A percentile compares a stretch with the other conserved stretches of the same genome.
These are phyloP conservation scores for Botia almorhae DNA, from an alignment of 2,797 vertebrate genomes.

Conservation along the genomic window DNA sequence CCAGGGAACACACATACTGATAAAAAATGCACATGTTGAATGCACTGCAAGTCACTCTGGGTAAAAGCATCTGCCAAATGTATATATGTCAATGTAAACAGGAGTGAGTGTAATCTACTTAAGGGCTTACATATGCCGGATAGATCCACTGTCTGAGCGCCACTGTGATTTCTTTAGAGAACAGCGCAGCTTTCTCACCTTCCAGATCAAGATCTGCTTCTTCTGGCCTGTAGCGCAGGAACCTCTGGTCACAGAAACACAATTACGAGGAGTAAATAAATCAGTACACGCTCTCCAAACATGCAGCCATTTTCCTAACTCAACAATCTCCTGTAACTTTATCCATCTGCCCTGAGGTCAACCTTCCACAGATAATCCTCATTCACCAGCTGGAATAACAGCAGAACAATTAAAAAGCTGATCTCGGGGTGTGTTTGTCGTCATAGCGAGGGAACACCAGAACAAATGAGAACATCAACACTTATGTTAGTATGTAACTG, in stretches of 20 bases:
- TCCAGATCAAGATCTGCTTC: conserved; percentile 82
- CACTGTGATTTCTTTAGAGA: conserved; percentile 78
- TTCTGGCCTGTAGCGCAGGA: conserved; percentile 80
- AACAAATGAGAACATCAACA: conserved; percentile 1
- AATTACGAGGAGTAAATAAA: conserved; percentile 10
- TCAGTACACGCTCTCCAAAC: background rate
- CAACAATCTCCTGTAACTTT: background rate
- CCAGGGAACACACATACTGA: no score
- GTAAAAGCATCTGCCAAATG: no score
- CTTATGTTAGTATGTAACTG: background rate
- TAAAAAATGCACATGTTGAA: no score
- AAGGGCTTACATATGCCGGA: conserved; percentile 86
- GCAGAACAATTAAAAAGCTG: conserved; percentile 8
- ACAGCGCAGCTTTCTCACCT: conserved; percentile 73
- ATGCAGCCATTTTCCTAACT: conserved; percentile 1
- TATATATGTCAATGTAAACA: no score
- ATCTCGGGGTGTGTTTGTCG: background rate
- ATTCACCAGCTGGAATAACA: conserved; percentile 36
- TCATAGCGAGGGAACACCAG: conserved; percentile 3
- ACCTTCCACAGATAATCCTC: background rate
- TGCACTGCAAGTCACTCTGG: no score
- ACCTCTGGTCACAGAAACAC: conserved; percentile 70
- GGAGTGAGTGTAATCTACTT: background rate
- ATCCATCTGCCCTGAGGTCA: conserved; percentile 30
- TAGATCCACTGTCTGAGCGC: conserved; percentile 80